These are phyloP conservation scores for Xiphophorus couchianus DNA, from an alignment of 2,113 vertebrate species.

Conservation along the genomic window DNA sequence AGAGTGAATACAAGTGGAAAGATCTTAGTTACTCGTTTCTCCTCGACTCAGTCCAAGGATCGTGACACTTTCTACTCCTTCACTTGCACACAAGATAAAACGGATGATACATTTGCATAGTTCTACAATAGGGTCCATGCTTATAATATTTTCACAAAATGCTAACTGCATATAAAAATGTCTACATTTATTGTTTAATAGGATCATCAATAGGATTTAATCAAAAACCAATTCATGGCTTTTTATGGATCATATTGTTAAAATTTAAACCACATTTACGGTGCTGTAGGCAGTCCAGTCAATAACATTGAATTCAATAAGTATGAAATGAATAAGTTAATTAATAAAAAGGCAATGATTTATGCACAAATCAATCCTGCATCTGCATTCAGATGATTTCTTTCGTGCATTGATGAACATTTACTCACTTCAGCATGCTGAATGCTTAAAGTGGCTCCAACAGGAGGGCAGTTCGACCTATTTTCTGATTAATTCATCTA, in stretches of 20 bases:
- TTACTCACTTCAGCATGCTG: not conserved
- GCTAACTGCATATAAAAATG: not conserved
- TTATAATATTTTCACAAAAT: not conserved
- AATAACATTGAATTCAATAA: no score
- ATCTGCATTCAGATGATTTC: not conserved
- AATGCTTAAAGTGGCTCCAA: not conserved
- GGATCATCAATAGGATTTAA: not conserved
- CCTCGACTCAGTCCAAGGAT: no score
- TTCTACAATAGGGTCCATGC: not conserved
- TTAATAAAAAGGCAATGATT: no score
- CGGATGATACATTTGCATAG: not conserved
- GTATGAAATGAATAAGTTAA: no score
- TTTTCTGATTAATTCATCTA: not conserved
- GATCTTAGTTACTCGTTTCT: not conserved
- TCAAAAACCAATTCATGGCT: no score
- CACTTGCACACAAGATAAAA: not conserved
- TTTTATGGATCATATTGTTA: no score
- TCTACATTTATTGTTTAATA: not conserved
- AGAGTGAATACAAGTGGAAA: not conserved
- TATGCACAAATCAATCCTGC: no score
- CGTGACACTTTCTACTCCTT: no score
- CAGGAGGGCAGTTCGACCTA: not conserved
- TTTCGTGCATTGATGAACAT: not conserved
- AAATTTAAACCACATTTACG: no score
- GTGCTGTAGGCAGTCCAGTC: no score